A percentile compares a stretch with the other conserved stretches of the same genome.
Conservation (phyloP, 64 coral and sea anemone species). For the Actinia equina region DNA sequence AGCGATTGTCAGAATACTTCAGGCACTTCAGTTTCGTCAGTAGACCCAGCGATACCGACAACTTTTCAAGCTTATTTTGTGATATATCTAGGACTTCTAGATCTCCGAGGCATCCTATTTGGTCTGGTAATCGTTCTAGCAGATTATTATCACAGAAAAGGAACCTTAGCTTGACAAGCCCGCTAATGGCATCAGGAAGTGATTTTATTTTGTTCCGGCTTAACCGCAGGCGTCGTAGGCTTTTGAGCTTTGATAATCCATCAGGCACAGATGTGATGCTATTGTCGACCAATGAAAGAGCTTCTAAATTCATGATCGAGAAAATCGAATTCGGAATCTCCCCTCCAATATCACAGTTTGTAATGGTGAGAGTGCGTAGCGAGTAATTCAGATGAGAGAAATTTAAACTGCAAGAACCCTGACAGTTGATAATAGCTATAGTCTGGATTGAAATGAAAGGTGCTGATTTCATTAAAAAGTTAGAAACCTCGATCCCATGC, state of each 20-base stretch:
- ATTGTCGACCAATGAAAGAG: conserved; percentile 48
- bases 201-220: conserved; percentile 66
- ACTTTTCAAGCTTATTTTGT: conserved; percentile 71
- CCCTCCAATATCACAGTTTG: conserved; percentile 67
- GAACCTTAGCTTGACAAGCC: conserved; percentile 66
- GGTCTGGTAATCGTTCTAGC: conserved; percentile 71
- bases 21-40: conserved; percentile 66
- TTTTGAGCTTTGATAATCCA: conserved; percentile 56
- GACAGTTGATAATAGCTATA: conserved; percentile 61
- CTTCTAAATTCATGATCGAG: conserved; percentile 47
- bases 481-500: conserved; percentile 69
- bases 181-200: conserved; percentile 73
- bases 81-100: conserved; percentile 70
- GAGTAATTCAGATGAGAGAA: conserved; percentile 60
- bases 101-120: conserved; percentile 55
- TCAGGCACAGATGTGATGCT: conserved; percentile 42
- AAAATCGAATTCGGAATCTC: conserved; percentile 74
- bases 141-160: conserved; percentile 61
- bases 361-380: conserved; percentile 62
- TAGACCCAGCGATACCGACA: conserved; percentile 67
- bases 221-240: conserved; percentile 60
- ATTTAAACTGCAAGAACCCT: conserved; percentile 43
- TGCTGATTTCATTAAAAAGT: conserved; percentile 66
- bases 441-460: conserved; percentile 58
- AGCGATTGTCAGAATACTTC: conserved; percentile 55